phyloP scores from a whole-genome alignment of 2,888 invertebrate genomes.

The Theretra japonica region DNA sequence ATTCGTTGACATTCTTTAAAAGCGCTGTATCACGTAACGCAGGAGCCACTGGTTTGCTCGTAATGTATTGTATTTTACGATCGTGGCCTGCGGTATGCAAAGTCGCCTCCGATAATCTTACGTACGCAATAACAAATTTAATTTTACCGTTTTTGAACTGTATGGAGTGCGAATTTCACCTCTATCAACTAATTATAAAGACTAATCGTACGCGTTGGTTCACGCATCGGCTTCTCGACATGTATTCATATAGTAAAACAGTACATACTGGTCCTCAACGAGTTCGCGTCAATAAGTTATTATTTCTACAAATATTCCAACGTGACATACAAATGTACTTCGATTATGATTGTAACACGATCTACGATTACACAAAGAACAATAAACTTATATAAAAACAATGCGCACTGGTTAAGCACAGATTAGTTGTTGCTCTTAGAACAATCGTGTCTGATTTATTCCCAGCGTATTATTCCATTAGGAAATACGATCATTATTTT shows the following conservation, averaged over 20 bases:
- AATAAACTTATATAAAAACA: constrained; percentile 7
- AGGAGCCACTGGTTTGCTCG: constrained; percentile 69
- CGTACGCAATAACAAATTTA: constrained; percentile 61
- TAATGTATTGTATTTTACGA: constrained; percentile 79
- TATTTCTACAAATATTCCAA: constrained; percentile 73
- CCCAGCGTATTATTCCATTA: constrained; percentile 16
- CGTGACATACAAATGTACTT: constrained; percentile 45
- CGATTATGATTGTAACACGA: constrained; percentile 18
- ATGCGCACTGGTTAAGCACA: not conserved
- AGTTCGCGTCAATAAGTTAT: constrained; percentile 66
- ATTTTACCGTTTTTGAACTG: constrained; percentile 51
- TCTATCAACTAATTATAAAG: constrained; percentile 38
- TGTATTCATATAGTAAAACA: constrained; percentile 56
- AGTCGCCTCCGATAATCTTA: constrained; percentile 76
- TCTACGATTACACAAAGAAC: constrained; percentile 14
- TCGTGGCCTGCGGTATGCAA: constrained; percentile 78
- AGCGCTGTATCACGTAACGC: constrained; percentile 74
- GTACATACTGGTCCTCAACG: constrained; percentile 61
- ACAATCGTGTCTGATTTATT: constrained; percentile 26
- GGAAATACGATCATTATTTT: not conserved
- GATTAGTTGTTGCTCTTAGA: not conserved
- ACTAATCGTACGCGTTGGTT: not conserved
- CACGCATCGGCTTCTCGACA: constrained; percentile 29
- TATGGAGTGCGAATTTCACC: constrained; percentile 43
- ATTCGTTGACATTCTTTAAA: constrained; percentile 67